Conservation (phyloP, 2,797 vertebrate genomes). For the Okamejei kenojei region DNA sequence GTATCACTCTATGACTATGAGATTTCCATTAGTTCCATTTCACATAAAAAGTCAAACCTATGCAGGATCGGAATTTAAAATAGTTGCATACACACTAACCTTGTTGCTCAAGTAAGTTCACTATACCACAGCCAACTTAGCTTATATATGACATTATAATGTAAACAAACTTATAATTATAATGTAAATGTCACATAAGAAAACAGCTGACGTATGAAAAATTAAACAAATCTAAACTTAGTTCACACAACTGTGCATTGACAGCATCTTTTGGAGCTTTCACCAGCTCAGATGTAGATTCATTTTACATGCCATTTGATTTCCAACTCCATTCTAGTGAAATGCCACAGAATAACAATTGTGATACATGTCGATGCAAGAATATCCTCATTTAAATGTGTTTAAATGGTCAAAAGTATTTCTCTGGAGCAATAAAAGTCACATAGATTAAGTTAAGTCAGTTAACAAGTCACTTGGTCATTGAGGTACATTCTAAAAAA, state of each 20-base stretch:
- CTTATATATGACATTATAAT: neutral
- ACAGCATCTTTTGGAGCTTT: neutral
- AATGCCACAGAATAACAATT: neutral
- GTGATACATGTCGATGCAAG: neutral
- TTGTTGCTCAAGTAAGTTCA: neutral
- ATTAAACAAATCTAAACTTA: constrained; percentile 22
- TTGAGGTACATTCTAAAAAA: neutral
- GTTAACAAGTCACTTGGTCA: neutral
- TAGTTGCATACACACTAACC: neutral
- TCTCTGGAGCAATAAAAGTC: neutral
- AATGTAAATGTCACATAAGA: neutral
- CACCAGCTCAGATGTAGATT: neutral
- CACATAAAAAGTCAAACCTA: neutral
- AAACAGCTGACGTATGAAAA: neutral
- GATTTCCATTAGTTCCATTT: neutral
- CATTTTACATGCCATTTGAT: neutral
- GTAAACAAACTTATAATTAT: neutral
- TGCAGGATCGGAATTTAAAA: neutral
- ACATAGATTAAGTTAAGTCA: neutral
- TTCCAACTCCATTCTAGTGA: neutral
- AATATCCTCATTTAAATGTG: neutral
- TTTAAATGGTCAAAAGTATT: neutral
- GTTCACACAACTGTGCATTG: neutral
- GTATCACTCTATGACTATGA: no score
- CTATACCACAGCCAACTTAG: neutral